These are phyloP conservation scores for Hylyphantes graminicola DNA, from an alignment of 1,140 invertebrate genomes.

Conservation along the genomic window DNA sequence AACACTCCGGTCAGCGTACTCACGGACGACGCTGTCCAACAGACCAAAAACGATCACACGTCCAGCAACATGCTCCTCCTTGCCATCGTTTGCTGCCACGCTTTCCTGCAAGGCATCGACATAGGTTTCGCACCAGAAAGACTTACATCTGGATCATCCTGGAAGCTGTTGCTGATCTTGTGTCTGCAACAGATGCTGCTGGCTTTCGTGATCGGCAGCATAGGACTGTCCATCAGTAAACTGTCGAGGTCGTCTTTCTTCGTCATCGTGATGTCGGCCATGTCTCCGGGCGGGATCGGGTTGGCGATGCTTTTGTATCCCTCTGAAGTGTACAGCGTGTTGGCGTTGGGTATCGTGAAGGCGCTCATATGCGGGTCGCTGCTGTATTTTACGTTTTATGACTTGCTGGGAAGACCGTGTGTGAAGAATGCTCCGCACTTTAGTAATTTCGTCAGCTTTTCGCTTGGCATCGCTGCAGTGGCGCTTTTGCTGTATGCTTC, in stretches of 20 bases:
- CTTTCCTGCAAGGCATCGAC: neutral
- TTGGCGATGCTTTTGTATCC: neutral
- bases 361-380: conserved; percentile 13
- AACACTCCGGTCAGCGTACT: neutral
- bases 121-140: neutral
- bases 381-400: conserved; percentile 38
- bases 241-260: neutral
- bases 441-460: conserved; percentile 6
- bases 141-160: neutral
- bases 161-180: neutral
- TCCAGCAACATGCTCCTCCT: neutral
- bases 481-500: neutral
- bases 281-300: conserved; percentile 17
- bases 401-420: conserved; percentile 6
- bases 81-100: neutral
- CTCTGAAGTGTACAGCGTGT: neutral
- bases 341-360: neutral
- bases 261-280: neutral
- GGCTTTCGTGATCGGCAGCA: conserved; percentile 2
- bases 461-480: neutral
- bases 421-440: neutral
- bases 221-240: neutral
- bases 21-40: neutral
- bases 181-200: conserved; percentile 13
- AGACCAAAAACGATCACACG: neutral